Evolutionary conservation across 2,113 vertebrate species (phyloP).

Genomic region (Odontesthes bonariensis): DNA sequence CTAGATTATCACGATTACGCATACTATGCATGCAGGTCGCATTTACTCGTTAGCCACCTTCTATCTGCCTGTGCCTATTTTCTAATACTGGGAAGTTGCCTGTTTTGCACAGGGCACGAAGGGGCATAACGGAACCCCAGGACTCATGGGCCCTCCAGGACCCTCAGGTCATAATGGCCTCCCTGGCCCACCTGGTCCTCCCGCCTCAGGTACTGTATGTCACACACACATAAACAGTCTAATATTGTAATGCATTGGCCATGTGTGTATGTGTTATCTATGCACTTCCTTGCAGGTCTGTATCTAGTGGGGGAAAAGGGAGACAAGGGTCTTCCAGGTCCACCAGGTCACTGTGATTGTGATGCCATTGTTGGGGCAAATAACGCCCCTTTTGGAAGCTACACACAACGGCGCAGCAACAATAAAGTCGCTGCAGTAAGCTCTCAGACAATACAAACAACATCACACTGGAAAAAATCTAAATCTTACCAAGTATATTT

Average conservation of each 20-base stretch:
- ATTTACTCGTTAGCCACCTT: no score
- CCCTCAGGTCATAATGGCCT: slow-evolving; percentile 87
- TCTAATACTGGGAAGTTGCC: slow-evolving; percentile 17
- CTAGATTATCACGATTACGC: not conserved
- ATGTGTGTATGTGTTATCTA: slow-evolving; percentile 1
- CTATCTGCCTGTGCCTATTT: no score
- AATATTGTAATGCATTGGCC: not conserved
- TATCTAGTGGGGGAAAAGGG: slow-evolving; percentile 92
- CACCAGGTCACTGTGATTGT: slow-evolving; percentile 90
- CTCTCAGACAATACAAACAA: no score
- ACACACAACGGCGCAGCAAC: slow-evolving; percentile 78
- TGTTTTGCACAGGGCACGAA: slow-evolving; percentile 86
- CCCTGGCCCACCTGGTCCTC: slow-evolving; percentile 87
- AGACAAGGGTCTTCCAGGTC: slow-evolving; percentile 89
- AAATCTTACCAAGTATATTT: no score
- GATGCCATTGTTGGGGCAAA: slow-evolving; percentile 79
- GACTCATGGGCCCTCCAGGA: slow-evolving; percentile 87
- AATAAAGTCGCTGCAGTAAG: slow-evolving; percentile 90
- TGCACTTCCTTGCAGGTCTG: slow-evolving; percentile 80
- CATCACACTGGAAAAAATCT: no score
- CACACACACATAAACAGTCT: slow-evolving; percentile 2
- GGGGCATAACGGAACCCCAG: slow-evolving; percentile 83
- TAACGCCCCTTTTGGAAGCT: slow-evolving; percentile 83
- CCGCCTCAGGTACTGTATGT: slow-evolving; percentile 84
- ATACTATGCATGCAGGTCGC: no score